Evolutionary conservation across 2,888 invertebrate genomes (phyloP).

Genomic region (Dryobota labecula): DNA sequence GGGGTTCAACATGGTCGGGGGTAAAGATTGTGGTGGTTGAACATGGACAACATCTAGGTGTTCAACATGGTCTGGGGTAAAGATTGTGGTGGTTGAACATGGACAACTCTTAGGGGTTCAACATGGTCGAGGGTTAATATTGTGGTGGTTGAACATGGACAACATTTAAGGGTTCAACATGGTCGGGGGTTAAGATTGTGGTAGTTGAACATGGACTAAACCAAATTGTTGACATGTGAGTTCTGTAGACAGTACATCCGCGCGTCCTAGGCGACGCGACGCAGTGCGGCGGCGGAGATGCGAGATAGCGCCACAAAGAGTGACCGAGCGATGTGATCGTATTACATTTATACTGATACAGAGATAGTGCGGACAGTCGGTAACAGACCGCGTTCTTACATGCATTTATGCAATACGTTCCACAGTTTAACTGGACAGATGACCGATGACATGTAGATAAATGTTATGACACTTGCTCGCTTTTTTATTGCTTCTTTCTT

Average conservation of each 20-base stretch:
- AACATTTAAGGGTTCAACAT: no score
- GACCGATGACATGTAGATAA: slow-evolving; percentile 61
- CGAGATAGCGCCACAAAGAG: slow-evolving; percentile 73
- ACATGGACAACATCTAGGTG: no score
- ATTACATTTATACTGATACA: slow-evolving; percentile 53
- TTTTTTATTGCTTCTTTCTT: slow-evolving; percentile 45
- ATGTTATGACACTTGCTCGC: slow-evolving; percentile 56
- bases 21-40: no score
- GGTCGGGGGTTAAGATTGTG: no score
- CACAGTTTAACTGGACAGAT: slow-evolving; percentile 16
- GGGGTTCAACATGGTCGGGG: no score
- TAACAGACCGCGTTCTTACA: slow-evolving; percentile 25
- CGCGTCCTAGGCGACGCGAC: slow-evolving; percentile 22
- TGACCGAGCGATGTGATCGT: slow-evolving; percentile 70
- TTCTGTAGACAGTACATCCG: slow-evolving; percentile 41
- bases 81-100: no score
- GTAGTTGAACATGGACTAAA: no score
- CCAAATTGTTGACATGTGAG: slow-evolving; percentile 40
- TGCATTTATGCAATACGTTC: slow-evolving; percentile 57
- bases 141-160: no score
- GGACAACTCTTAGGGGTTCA: no score
- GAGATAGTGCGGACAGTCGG: slow-evolving; percentile 43
- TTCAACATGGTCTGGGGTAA: no score
- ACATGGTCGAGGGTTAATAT: no score
- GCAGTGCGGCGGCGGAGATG: slow-evolving; percentile 52